Conservation (phyloP, 30 jellyfish, hydroid and myxozoan species). For the Hydractinia echinata region DNA sequence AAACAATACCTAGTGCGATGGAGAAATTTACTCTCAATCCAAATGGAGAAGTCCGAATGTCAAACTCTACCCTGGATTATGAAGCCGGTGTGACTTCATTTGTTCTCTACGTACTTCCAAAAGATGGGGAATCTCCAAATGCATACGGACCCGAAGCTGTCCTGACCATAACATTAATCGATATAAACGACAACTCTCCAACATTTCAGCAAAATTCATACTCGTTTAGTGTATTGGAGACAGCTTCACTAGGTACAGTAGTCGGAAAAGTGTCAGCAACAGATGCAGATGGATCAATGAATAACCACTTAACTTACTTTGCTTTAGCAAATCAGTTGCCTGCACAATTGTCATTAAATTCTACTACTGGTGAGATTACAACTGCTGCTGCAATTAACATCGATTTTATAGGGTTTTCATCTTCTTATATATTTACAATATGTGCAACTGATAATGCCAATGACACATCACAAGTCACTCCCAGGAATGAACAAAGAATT, state of each 20-base stretch:
- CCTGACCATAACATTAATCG: conserved; percentile 27
- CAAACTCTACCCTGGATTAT: conserved; percentile 33
- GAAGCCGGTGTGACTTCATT: conserved; percentile 24
- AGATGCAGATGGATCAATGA: neutral
- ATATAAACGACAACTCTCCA: conserved; percentile 80
- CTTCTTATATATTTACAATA: neutral
- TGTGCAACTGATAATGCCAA: conserved; percentile 62
- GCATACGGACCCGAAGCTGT: neutral
- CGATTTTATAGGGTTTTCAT: conserved; percentile 28
- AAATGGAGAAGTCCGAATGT: neutral
- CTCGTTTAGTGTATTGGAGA: neutral
- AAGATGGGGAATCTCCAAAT: neutral
- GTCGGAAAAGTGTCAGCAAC: conserved; percentile 11
- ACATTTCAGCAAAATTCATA: neutral
- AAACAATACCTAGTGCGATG: neutral
- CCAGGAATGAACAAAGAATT: conserved; percentile 7
- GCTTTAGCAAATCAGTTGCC: neutral
- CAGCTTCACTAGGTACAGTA: neutral
- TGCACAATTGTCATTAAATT: neutral
- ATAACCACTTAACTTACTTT: neutral
- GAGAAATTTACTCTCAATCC: neutral
- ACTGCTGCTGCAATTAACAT: conserved; percentile 42
- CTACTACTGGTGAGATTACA: neutral
- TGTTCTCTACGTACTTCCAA: conserved; percentile 3
- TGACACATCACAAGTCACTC: conserved; percentile 13